Base-by-base conservation (phyloP, 1,140 invertebrate genomes). In the Cydia amplana region DNA sequence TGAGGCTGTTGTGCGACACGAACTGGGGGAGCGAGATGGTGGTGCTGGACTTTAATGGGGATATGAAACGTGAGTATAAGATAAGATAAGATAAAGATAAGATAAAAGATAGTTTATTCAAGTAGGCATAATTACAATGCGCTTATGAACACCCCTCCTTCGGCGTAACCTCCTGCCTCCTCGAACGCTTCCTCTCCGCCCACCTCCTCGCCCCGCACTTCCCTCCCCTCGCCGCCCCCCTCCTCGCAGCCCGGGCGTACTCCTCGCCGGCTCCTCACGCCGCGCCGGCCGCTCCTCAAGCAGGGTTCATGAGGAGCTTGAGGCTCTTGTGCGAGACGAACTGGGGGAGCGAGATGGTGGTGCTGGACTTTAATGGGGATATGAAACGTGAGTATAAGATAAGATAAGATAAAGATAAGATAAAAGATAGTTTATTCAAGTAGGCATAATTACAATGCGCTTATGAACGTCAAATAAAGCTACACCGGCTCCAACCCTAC, bases 161-260 rank as follows among this genome's bases (percentile, higher is more conserved):
- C 84, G 96, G 97, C 49, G 92, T 95, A 0, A 94, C 96, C 1
- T 95, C 95, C 60, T 95, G 97, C 65, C 90, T 99, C 10, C 95
- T 96, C 2, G 98, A 98, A 93, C 95, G 98, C 3, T 99, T 98
- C 98, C 80, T 99, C 4, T 94, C 95, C 2, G 89, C 96, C 2
- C 98, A 99, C 73, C 89, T 99, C 12, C 93, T 99, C 12, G 94
- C 98, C 76, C 94, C 93, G 25, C 95, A 97, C 78, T 94, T 98
- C 82, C 94, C 96, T 2, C 94, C 95, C 49, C 89, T 95, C 10
- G 94, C 93, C n/a, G 93, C 97, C 2, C 97, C 99, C 85, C 89
- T 99, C 16, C 86, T 99, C 0, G 94, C 97, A 49, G 97, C 98
- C 0, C 94, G 94, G 23, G 89, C 97, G 1, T 99, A 95, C 86